Percentiles rank a stretch among this genome's conserved stretches.
Evolutionary conservation across 2,797 vertebrate genomes (phyloP).

Genomic region (Cuniculus paca): DNA sequence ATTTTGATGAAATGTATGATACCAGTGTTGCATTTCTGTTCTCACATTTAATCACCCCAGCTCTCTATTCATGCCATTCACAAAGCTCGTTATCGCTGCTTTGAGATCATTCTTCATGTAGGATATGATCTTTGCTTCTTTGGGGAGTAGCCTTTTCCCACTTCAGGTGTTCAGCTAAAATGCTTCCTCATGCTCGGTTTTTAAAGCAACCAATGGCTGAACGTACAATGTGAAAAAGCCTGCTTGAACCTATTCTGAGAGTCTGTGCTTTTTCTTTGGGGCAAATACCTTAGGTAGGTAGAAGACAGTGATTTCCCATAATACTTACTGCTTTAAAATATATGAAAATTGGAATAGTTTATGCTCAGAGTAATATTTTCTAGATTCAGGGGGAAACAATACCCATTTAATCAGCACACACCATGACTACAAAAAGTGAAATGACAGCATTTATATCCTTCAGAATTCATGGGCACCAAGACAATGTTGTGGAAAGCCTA

Average conservation of each 20-base stretch:
- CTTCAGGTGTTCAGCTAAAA: not conserved
- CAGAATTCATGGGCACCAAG: constrained; percentile 57
- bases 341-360: constrained; percentile 20
- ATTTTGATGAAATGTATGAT: constrained; percentile 1
- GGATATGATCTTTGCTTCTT: not conserved
- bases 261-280: not conserved
- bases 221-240: not conserved
- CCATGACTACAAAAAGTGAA: not conserved
- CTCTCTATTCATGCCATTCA: not conserved
- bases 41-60: not conserved
- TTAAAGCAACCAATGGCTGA: constrained; percentile 6
- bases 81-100: not conserved
- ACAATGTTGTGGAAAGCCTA: constrained; percentile 42
- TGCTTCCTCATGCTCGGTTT: not conserved
- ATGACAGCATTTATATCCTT: not conserved
- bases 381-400: not conserved
- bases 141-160: not conserved
- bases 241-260: constrained; percentile 28
- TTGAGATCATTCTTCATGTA: not conserved
- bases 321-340: not conserved
- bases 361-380: not conserved
- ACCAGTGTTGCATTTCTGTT: not conserved
- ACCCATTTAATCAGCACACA: constrained; percentile 21
- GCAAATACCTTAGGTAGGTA: constrained; percentile 39
- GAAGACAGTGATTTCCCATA: constrained; percentile 14